These are phyloP conservation scores for Tuta absoluta DNA, from an alignment of 2,888 invertebrate genomes.

Conservation along the genomic window DNA sequence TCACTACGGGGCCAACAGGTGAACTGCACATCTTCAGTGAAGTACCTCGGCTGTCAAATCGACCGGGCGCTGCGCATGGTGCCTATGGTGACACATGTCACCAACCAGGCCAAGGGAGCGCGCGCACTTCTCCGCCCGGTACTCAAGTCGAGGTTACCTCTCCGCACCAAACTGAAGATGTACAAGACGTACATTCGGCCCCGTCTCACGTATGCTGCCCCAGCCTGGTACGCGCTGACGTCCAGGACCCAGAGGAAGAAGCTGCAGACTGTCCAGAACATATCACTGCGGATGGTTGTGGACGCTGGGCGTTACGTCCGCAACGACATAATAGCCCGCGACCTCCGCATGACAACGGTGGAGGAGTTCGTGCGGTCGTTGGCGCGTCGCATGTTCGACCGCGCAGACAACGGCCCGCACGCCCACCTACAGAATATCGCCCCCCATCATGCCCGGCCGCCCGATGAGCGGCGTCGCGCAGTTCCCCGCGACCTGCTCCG, in stretches of 20 bases:
- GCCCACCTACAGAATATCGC: neutral
- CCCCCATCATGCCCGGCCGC: neutral
- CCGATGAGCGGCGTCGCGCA: neutral
- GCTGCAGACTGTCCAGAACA: too few relatives aligned
- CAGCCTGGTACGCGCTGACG: too few relatives aligned
- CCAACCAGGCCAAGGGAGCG: too few relatives aligned
- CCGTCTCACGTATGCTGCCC: too few relatives aligned
- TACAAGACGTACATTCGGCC: too few relatives aligned
- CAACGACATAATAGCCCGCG: neutral
- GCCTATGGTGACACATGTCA: too few relatives aligned
- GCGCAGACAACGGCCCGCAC: neutral
- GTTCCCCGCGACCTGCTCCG: neutral
- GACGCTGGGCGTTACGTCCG: too few relatives aligned
- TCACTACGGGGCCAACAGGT: constrained; percentile 23
- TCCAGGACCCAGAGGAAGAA: too few relatives aligned
- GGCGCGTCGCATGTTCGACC: neutral
- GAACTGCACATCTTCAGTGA: constrained; percentile 26
- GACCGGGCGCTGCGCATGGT: constrained; percentile 31
- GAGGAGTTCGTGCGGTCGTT: neutral
- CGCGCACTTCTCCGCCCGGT: too few relatives aligned
- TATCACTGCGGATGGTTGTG: too few relatives aligned
- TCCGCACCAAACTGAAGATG: too few relatives aligned
- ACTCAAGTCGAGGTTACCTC: too few relatives aligned
- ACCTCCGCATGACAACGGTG: neutral
- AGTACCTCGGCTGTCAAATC: constrained; percentile 37